These are phyloP conservation scores for Cromileptes altivelis DNA, from an alignment of 2,113 vertebrate species.

Conservation along the genomic window DNA sequence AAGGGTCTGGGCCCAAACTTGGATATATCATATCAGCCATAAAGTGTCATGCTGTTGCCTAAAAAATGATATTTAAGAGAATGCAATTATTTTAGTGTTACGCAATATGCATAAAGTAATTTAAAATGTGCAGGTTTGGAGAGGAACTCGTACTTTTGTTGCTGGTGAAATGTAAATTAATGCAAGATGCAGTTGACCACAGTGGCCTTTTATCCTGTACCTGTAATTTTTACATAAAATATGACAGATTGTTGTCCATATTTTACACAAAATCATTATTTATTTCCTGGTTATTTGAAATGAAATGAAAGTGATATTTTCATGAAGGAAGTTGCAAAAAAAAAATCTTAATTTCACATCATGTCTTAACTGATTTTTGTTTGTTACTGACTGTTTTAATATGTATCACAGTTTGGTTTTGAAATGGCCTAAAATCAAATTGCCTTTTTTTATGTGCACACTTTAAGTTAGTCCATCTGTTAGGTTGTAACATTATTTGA, in stretches of 20 bases:
- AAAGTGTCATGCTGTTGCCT: background rate
- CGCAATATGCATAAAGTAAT: background rate
- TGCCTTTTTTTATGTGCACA: background rate
- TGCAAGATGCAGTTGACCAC: slow-evolving; percentile 8
- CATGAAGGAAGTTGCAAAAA: background rate
- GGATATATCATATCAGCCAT: background rate
- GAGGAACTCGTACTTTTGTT: background rate
- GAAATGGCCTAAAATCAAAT: background rate
- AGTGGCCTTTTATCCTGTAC: slow-evolving; percentile 46
- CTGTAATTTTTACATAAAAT: background rate
- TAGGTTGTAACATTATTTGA: background rate
- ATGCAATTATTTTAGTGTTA: background rate
- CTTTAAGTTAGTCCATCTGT: background rate
- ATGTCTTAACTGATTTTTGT: background rate
- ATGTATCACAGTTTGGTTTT: background rate
- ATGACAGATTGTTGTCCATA: background rate
- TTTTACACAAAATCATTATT: background rate
- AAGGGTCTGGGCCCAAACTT: background rate
- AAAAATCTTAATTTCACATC: background rate
- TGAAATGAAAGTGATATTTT: background rate
- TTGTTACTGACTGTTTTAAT: background rate
- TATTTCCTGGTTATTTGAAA: background rate
- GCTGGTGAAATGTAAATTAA: background rate
- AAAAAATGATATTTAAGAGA: background rate
- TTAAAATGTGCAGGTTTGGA: background rate